Percentiles rank a stretch among this genome's conserved stretches.
Evolutionary conservation across 1,140 invertebrate genomes (phyloP).

Genomic region (Triops longicaudatus): DNA sequence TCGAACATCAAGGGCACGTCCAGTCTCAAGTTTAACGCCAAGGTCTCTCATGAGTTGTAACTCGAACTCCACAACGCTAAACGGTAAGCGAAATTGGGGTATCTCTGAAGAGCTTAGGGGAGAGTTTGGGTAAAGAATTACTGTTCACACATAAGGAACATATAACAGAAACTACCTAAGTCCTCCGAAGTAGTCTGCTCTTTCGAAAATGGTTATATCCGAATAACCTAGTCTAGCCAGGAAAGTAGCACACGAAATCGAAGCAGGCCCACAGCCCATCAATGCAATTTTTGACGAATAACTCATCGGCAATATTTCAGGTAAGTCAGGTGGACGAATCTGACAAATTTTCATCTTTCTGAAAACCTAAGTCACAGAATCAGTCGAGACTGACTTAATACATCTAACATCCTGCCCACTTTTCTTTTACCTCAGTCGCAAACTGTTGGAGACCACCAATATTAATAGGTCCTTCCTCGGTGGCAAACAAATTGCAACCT

Average conservation of each 20-base stretch:
- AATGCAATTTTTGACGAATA: slow-evolving; percentile 73
- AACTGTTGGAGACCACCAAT: slow-evolving; percentile 98
- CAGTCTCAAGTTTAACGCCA: slow-evolving; percentile 73
- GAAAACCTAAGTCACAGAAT: slow-evolving; percentile 56
- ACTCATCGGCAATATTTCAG: slow-evolving; percentile 46
- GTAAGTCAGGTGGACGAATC: slow-evolving; percentile 58
- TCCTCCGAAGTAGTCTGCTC: slow-evolving; percentile 75
- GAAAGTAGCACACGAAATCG: slow-evolving; percentile 94
- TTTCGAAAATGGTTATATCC: slow-evolving; percentile 88
- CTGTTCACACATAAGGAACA: neutral
- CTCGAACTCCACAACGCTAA: slow-evolving; percentile 87
- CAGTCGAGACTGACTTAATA: neutral
- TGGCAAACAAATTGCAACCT: slow-evolving; percentile 89
- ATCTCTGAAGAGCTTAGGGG: slow-evolving; percentile 79
- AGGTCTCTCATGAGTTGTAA: slow-evolving; percentile 82
- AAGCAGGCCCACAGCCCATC: slow-evolving; percentile 89
- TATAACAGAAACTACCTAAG: slow-evolving; percentile 52
- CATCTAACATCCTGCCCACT: neutral
- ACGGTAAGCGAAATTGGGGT: slow-evolving; percentile 91
- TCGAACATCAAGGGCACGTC: slow-evolving; percentile 50
- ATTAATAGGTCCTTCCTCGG: slow-evolving; percentile 95
- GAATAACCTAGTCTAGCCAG: slow-evolving; percentile 84
- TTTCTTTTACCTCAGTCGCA: slow-evolving; percentile 69
- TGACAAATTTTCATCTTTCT: slow-evolving; percentile 88
- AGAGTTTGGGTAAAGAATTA: neutral